Evolutionary conservation across 2,113 vertebrate genomes (phyloP).

Genomic region (Orthonyx spaldingii): DNA sequence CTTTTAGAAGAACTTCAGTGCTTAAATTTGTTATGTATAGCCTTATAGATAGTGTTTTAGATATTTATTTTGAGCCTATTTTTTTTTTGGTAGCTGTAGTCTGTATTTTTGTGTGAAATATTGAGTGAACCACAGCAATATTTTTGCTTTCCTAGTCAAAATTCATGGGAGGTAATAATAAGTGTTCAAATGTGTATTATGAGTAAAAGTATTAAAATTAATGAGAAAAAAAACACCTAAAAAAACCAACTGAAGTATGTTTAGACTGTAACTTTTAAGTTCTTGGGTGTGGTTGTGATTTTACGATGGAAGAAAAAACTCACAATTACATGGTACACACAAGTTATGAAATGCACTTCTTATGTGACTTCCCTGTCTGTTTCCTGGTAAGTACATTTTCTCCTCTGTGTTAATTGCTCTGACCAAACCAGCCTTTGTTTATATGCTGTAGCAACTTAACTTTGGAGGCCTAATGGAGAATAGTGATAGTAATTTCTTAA

Average conservation of each 20-base stretch:
- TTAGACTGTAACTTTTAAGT: background rate
- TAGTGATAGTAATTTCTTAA: background rate
- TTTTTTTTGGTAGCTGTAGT: background rate
- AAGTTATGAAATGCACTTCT: background rate
- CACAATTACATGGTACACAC: background rate
- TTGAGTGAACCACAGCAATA: background rate
- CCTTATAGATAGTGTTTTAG: background rate
- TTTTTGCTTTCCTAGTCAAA: background rate
- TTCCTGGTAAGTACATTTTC: background rate
- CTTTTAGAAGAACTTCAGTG: background rate
- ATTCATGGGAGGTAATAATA: background rate
- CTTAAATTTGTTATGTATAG: background rate
- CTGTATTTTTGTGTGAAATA: background rate
- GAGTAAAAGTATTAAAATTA: background rate
- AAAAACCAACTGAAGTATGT: background rate
- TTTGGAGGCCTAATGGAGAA: background rate
- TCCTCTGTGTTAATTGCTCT: background rate
- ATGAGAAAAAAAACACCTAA: background rate
- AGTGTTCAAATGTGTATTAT: background rate
- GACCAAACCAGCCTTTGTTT: background rate
- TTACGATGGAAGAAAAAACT: background rate
- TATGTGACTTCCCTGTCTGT: background rate
- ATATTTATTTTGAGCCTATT: background rate
- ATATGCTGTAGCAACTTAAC: background rate
- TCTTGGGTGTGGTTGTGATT: background rate